Conservation (phyloP, 35 echinoderm and acorn worm species). For the Ptychodera flava region DNA sequence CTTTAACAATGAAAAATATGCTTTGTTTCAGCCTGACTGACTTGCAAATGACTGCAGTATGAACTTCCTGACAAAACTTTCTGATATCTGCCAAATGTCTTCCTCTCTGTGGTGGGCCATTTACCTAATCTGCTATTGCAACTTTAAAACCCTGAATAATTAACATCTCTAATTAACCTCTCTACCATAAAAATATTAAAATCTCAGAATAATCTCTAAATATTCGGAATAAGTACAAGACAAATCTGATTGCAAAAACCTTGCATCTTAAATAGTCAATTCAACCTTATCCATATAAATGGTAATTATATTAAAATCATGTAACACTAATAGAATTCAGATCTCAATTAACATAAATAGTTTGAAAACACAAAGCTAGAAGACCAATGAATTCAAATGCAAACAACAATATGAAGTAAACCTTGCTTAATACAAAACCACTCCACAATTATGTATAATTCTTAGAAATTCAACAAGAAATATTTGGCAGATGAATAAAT, state of each 20-base stretch:
- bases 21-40: too few relatives aligned
- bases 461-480: not conserved
- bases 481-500: not conserved
- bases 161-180: not conserved
- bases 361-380: not conserved
- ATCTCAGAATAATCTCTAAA: not conserved
- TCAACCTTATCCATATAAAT: not conserved
- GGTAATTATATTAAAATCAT: not conserved
- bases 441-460: not conserved
- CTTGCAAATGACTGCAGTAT: too few relatives aligned
- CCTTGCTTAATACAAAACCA: not conserved
- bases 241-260: slow-evolving; percentile 1
- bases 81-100: too few relatives aligned
- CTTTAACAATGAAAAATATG: too few relatives aligned
- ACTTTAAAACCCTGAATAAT: not conserved
- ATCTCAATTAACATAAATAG: not conserved
- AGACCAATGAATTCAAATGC: not conserved
- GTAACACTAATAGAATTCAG: not conserved
- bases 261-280: not conserved
- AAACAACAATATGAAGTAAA: not conserved
- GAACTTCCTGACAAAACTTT: too few relatives aligned
- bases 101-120: not conserved
- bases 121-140: not conserved
- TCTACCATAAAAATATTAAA: not conserved
- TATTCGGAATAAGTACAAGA: not conserved